Evolutionary conservation across 2,113 vertebrate species (phyloP), one percentile per base, ranked within the genome.

Genomic region (Psittacus erithacus): DNA sequence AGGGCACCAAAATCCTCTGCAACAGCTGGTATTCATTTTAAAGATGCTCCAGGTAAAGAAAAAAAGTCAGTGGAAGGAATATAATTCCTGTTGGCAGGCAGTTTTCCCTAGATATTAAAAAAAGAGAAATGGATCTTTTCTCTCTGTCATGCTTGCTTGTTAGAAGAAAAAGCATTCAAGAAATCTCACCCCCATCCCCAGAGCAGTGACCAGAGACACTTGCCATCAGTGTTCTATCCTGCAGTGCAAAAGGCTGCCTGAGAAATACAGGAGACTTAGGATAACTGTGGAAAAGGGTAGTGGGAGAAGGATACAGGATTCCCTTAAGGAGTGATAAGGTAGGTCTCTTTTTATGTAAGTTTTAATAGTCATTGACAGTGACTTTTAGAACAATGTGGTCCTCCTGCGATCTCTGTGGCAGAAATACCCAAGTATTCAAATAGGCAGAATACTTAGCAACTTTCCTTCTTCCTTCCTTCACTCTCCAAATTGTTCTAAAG

Each of bases 11-110:
- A 92, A 74, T 67, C 68, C 27, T 90, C 69, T 8, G 4, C 31
- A 94, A 78, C 95, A 97, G 90, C 76, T 96, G 93, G 83, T 91
- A 86, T 84, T 91, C 73, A 93, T 95, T 96, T 93, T 68, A 84
- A 94, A 44, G 83, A 91, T 92, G 83, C 77, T 94, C 7, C 83
- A 94, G 80, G 90, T 96, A 96, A 91, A 86, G 47, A 67, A 90
- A 90, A 85, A 89, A 64, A 20, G 11, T 47, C 29, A 86, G 19
- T 41, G 19, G 47, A 93, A 86, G 39, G 22, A 86, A 55, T 90
- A 57, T 83, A 88, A 88, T 90, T 92, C 43, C 79, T 92, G 73
- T 80, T 92, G 89, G 88, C 92, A 93, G 60, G 43, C 68, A 38
- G 77, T 88, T 95, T 6, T 1, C 69, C 33, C 69, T 62, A 38